Evolutionary conservation across 2,888 invertebrate genomes (phyloP).

Genomic region (Unio delphinus): DNA sequence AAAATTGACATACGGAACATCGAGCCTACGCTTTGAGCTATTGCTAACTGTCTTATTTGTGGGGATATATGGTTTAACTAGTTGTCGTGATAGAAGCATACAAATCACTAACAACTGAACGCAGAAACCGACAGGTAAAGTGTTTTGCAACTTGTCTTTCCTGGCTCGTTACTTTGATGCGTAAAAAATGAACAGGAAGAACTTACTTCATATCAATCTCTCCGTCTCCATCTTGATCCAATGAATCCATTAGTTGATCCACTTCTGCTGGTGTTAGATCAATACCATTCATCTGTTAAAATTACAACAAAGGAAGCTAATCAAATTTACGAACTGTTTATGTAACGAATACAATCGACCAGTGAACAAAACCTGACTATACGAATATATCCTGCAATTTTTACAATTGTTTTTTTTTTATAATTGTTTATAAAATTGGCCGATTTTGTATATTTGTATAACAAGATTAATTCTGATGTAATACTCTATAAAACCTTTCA

Average conservation of each 20-base stretch:
- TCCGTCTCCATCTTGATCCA: slow-evolving; percentile 47
- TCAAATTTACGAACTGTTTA: background rate
- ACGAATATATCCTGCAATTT: background rate
- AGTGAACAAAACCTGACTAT: background rate
- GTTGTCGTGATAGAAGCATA: too few relatives aligned
- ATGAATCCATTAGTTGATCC: slow-evolving; percentile 39
- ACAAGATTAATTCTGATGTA: too few relatives aligned
- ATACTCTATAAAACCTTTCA: too few relatives aligned
- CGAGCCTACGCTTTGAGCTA: too few relatives aligned
- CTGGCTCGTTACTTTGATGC: background rate
- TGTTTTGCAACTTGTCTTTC: too few relatives aligned
- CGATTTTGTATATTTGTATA: too few relatives aligned
- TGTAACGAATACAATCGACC: slow-evolving; percentile 3
- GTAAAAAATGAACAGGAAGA: background rate
- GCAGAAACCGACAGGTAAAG: too few relatives aligned
- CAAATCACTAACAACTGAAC: too few relatives aligned
- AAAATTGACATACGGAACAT: too few relatives aligned
- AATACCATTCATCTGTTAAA: slow-evolving; percentile 39
- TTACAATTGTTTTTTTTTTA: background rate
- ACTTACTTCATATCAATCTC: slow-evolving; percentile 50
- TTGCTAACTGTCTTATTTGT: too few relatives aligned
- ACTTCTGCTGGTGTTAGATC: slow-evolving; percentile 54
- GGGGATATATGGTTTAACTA: too few relatives aligned
- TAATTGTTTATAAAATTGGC: background rate
- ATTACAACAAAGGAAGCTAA: background rate